A percentile compares a stretch with the other conserved stretches of the same genome.
phyloP scores from a whole-genome alignment of 2,113 vertebrate species.

The Albula goreensis region DNA sequence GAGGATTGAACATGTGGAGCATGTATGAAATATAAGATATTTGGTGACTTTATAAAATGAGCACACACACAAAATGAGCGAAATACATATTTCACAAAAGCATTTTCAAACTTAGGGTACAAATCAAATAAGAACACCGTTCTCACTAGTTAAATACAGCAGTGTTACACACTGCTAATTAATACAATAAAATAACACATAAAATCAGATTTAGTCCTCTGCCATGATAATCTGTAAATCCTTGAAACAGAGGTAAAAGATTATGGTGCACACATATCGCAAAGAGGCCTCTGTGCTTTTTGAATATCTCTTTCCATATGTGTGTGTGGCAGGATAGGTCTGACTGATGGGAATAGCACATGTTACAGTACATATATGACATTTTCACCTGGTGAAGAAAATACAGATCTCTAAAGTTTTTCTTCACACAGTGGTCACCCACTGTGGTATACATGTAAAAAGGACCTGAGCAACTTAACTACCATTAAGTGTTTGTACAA shows the following conservation, averaged over 20 bases:
- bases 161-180: neutral
- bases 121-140: no score
- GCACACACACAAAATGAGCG: no score
- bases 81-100: no score
- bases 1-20: no score
- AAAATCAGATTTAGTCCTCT: neutral
- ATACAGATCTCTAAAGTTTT: constrained; percentile 2
- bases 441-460: neutral
- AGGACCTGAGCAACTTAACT: neutral
- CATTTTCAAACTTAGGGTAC: no score
- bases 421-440: constrained; percentile 5
- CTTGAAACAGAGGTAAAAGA: constrained; percentile 20
- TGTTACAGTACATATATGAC: constrained; percentile 26
- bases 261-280: constrained; percentile 14
- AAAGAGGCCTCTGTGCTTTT: neutral
- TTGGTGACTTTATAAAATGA: no score
- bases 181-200: neutral
- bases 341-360: constrained; percentile 28
- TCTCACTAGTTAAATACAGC: neutral
- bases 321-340: constrained; percentile 4
- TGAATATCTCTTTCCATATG: constrained; percentile 20
- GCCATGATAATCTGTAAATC: neutral
- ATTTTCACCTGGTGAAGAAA: constrained; percentile 28
- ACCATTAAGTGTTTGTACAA: neutral
- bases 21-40: no score